phyloP scores from a whole-genome alignment of 2,113 vertebrate genomes.

The Dasyurus viverrinus region DNA sequence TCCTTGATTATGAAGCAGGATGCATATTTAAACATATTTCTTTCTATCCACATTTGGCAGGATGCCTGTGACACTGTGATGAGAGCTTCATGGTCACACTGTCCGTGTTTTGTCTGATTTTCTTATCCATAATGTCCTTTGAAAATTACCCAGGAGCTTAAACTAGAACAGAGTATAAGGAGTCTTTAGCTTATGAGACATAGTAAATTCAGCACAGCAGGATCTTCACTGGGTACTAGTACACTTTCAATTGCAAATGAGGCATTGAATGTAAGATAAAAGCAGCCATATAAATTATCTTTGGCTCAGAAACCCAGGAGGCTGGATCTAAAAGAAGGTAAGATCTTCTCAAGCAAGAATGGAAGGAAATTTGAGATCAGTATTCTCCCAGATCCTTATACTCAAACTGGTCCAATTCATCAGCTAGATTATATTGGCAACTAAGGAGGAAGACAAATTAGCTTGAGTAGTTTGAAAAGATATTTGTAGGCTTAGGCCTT shows the following conservation, averaged over 20 bases:
- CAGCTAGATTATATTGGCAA: neutral
- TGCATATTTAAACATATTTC: conserved; percentile 3
- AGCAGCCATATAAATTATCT: conserved; percentile 16
- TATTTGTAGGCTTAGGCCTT: neutral
- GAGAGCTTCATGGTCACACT: neutral
- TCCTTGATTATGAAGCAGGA: conserved; percentile 3
- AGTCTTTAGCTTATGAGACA: neutral
- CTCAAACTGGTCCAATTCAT: neutral
- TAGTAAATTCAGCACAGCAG: neutral
- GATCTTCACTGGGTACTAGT: neutral
- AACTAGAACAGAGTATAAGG: neutral
- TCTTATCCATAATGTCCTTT: neutral
- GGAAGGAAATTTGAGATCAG: neutral
- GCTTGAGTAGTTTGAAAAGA: neutral
- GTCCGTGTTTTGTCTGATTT: neutral
- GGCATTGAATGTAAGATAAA: conserved; percentile 10
- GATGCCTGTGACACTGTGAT: neutral
- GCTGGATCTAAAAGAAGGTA: neutral
- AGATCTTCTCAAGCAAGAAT: neutral
- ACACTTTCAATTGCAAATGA: conserved; percentile 10
- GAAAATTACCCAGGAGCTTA: conserved; percentile 25
- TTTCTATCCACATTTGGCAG: neutral
- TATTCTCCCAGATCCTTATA: conserved; percentile 7
- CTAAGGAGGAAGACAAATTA: neutral
- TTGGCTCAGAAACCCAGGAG: neutral